phyloP scores from a whole-genome alignment of 2,113 vertebrate species.

The Platysternon megacephalum region DNA sequence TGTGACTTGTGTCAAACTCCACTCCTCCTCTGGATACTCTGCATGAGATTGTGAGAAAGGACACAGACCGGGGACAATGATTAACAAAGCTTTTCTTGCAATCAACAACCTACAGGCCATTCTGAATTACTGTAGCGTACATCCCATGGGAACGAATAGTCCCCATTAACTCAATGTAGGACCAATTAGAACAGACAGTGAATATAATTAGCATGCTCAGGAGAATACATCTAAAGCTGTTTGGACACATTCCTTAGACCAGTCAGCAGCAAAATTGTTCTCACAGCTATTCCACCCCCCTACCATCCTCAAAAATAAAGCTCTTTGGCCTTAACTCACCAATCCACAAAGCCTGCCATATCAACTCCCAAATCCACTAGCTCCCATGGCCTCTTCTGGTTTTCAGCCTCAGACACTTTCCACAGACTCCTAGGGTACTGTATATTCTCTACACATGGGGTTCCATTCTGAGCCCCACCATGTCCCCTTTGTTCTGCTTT shows the following conservation, averaged over 20 bases:
- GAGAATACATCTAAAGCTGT: constrained; percentile 71
- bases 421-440: neutral
- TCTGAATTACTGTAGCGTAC: constrained; percentile 48
- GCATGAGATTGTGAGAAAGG: constrained; percentile 35
- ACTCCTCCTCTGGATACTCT: rapidly evolving
- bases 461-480: neutral
- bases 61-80: constrained; percentile 19
- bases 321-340: constrained; percentile 46
- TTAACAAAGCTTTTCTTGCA: constrained; percentile 46
- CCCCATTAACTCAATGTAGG: constrained; percentile 58
- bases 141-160: constrained; percentile 65
- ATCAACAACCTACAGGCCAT: constrained; percentile 1
- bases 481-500: neutral
- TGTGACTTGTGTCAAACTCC: neutral
- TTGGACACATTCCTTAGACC: constrained; percentile 64
- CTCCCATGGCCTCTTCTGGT: neutral
- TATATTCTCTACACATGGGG: neutral
- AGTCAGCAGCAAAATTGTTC: constrained; percentile 62
- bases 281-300: constrained; percentile 52
- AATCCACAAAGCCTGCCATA: constrained; percentile 21
- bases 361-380: neutral
- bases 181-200: constrained; percentile 64
- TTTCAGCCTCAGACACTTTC: neutral
- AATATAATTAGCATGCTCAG: constrained; percentile 64
- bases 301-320: constrained; percentile 28